These are phyloP conservation scores for Cepaea hortensis DNA, from an alignment of 2,888 invertebrate species.

Conservation along the genomic window DNA sequence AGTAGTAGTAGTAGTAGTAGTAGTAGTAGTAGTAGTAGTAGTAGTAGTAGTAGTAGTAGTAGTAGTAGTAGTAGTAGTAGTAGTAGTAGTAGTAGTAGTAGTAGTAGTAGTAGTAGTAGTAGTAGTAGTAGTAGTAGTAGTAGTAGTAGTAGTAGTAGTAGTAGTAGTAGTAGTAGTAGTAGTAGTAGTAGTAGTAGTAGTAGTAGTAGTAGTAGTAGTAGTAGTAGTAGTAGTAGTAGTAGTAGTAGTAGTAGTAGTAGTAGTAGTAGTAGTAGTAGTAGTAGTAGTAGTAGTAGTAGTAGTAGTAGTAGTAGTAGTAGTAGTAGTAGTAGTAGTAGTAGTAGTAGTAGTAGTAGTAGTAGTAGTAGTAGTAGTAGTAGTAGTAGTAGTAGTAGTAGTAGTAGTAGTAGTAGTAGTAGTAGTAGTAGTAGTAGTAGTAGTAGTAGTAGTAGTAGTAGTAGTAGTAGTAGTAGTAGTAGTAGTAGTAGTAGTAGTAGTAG, in stretches of 20 bases:
- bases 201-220: neutral
- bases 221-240: neutral
- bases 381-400: neutral
- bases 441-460: no score
- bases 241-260: constrained; percentile 2
- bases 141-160: neutral
- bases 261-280: neutral
- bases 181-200: neutral
- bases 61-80: neutral
- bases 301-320: neutral
- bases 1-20: neutral
- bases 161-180: neutral
- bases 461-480: no score
- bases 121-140: neutral
- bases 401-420: no score
- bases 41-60: neutral
- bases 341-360: neutral
- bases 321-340: neutral
- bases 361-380: neutral
- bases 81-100: neutral
- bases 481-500: no score
- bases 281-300: constrained; percentile 2
- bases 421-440: no score
- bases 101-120: neutral
- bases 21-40: neutral